Evolutionary conservation across 2,888 invertebrate genomes (phyloP).

Genomic region (Campopleginae sp.): DNA sequence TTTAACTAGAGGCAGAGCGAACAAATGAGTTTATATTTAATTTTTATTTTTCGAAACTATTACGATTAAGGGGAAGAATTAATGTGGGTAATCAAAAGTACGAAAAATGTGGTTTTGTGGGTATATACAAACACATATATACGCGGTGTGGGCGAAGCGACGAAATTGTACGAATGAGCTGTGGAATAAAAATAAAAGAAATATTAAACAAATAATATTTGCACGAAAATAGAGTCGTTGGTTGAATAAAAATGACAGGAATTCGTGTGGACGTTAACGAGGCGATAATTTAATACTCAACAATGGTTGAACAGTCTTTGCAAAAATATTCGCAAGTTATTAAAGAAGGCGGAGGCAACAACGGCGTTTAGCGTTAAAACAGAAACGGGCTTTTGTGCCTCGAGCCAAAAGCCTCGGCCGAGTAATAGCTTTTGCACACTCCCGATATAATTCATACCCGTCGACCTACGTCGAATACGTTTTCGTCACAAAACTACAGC

Average conservation of each 20-base stretch:
- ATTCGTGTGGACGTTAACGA: background rate
- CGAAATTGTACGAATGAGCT: constrained; percentile 54
- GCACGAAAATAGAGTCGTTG: constrained; percentile 9
- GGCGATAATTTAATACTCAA: constrained; percentile 62
- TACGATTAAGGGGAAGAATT: constrained; percentile 23
- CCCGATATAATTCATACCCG: constrained; percentile 7
- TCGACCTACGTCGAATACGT: constrained; percentile 9
- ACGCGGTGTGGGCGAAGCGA: background rate
- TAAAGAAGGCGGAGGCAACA: constrained; percentile 21
- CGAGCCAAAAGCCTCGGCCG: constrained; percentile 3
- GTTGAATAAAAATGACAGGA: background rate
- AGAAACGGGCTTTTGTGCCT: background rate
- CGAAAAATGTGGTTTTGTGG: constrained; percentile 3
- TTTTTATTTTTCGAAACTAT: constrained; percentile 32
- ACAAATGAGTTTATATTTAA: constrained; percentile 47
- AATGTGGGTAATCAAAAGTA: constrained; percentile 28
- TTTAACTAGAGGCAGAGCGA: constrained; percentile 45
- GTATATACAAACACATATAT: constrained; percentile 10
- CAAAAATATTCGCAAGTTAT: constrained; percentile 48
- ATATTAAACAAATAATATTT: constrained; percentile 40
- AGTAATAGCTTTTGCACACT: constrained; percentile 12
- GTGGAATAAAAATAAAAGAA: constrained; percentile 53
- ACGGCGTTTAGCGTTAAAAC: constrained; percentile 2
- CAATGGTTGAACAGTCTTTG: constrained; percentile 55
- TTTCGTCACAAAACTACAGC: constrained; percentile 5